These are phyloP conservation scores for Cardinalis cardinalis DNA, from an alignment of 2,113 vertebrate species.

Conservation along the genomic window DNA sequence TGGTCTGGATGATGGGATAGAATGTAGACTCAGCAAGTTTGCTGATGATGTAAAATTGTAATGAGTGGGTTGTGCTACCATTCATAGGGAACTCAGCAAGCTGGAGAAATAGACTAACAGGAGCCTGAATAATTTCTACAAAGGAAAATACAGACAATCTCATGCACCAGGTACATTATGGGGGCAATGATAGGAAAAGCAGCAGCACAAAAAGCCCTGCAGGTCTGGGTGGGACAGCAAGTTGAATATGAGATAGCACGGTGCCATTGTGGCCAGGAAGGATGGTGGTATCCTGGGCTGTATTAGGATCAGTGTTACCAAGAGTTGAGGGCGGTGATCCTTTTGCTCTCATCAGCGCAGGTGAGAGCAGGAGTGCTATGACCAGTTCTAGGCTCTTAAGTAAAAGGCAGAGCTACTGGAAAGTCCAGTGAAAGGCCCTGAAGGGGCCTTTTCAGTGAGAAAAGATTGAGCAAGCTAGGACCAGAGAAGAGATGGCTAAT, in stretches of 20 bases:
- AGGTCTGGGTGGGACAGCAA: not conserved
- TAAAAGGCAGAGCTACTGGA: not conserved
- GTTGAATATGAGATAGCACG: not conserved
- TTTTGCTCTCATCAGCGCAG: not conserved
- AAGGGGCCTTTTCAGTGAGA: not conserved
- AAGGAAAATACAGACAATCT: not conserved
- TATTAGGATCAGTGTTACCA: not conserved
- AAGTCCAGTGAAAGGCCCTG: not conserved
- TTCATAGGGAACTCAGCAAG: not conserved
- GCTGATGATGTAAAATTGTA: not conserved
- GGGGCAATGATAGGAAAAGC: not conserved
- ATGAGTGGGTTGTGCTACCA: not conserved
- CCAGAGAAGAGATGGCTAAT: not conserved
- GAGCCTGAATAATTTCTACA: not conserved
- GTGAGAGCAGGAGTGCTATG: not conserved
- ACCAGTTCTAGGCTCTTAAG: not conserved
- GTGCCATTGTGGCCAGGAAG: not conserved
- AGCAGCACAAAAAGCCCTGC: not conserved
- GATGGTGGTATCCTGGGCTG: not conserved
- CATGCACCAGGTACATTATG: accelerated
- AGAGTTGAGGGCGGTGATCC: not conserved
- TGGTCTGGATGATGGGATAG: not conserved
- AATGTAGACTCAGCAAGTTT: not conserved
- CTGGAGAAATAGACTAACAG: not conserved
- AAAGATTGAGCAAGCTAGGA: not conserved